phyloP scores from a whole-genome alignment of 2,888 invertebrate genomes.

The Catotricha subobsoleta region DNA sequence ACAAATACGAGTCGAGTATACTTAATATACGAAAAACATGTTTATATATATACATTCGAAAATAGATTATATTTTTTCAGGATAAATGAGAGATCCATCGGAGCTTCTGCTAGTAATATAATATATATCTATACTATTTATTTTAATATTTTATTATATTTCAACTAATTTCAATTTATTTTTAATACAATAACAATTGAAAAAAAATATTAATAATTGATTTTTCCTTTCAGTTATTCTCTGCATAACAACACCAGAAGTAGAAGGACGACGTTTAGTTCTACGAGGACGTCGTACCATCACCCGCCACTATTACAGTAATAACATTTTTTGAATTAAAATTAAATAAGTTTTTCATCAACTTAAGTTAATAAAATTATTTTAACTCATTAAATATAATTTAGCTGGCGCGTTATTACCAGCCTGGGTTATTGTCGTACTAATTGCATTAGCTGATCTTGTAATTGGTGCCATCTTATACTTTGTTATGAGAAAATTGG shows the following conservation, averaged over 20 bases:
- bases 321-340: slow-evolving; percentile 17
- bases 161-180: no score
- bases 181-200: no score
- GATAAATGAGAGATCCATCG: no score
- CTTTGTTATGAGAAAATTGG: slow-evolving; percentile 45
- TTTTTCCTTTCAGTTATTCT: slow-evolving; percentile 39
- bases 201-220: neutral
- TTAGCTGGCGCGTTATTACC: slow-evolving; percentile 52
- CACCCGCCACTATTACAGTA: slow-evolving; percentile 60
- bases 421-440: slow-evolving; percentile 55
- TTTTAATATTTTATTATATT: no score
- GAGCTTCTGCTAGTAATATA: no score
- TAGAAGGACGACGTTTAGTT: slow-evolving; percentile 61
- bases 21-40: no score
- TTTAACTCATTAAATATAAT: slow-evolving; percentile 14
- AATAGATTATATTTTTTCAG: no score
- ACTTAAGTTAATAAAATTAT: slow-evolving; percentile 1
- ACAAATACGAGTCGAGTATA: no score
- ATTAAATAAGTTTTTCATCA: neutral
- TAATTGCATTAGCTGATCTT: slow-evolving; percentile 51
- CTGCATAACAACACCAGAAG: slow-evolving; percentile 47
- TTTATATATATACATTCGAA: no score
- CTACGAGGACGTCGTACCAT: slow-evolving; percentile 60
- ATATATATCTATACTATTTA: no score
- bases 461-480: slow-evolving; percentile 51